These are phyloP conservation scores for Xiphophorus couchianus DNA, from an alignment of 2,113 vertebrate genomes.

Conservation along the genomic window DNA sequence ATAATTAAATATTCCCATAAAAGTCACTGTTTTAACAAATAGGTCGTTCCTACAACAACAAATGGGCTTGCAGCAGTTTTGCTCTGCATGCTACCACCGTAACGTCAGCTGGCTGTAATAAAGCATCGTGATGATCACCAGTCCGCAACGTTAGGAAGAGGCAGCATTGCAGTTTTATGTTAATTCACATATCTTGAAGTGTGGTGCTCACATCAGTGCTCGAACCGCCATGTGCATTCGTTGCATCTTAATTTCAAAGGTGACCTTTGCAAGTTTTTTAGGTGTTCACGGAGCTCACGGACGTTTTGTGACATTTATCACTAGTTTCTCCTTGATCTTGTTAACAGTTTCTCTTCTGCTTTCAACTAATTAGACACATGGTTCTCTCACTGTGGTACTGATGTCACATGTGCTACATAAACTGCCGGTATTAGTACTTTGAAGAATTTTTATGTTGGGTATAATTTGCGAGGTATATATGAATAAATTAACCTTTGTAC, in stretches of 20 bases:
- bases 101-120: conserved; percentile 71
- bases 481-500: background rate
- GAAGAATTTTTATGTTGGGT: background rate
- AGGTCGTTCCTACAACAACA: conserved; percentile 53
- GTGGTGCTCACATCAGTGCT: conserved; percentile 61
- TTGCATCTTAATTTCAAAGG: conserved; percentile 61
- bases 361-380: background rate
- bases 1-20: conserved; percentile 59
- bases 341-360: background rate
- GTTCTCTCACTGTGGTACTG: background rate
- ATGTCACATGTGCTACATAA: background rate
- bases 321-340: conserved; percentile 29
- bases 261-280: conserved; percentile 68
- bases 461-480: background rate
- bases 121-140: conserved; percentile 67
- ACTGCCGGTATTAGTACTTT: background rate
- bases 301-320: conserved; percentile 35
- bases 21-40: conserved; percentile 64
- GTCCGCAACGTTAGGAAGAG: conserved; percentile 58
- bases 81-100: conserved; percentile 52
- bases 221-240: conserved; percentile 62
- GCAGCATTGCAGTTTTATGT: conserved; percentile 72
- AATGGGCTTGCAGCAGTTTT: conserved; percentile 60
- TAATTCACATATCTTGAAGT: conserved; percentile 71
- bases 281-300: conserved; percentile 39